Conservation (phyloP, 2,113 vertebrate species). For the Microcebus jonahi region DNA sequence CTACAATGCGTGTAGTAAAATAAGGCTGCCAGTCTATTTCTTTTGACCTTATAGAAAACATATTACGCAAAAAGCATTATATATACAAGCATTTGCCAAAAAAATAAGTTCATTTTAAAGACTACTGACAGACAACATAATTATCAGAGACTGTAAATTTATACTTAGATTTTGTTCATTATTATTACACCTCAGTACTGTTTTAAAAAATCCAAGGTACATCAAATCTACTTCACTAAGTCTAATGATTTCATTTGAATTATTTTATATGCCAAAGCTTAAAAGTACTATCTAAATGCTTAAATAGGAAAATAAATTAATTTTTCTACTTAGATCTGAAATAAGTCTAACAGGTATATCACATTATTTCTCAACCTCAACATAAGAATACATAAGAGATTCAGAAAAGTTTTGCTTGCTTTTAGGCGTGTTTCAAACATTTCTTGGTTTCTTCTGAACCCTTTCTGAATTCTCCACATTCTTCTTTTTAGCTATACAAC, state of each 20-base stretch:
- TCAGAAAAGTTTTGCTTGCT: background rate
- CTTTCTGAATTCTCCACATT: constrained; percentile 49
- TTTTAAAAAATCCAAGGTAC: background rate
- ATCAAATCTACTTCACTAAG: constrained; percentile 22
- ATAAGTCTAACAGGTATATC: background rate
- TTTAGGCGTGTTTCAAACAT: background rate
- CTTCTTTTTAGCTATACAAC: background rate
- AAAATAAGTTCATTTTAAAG: constrained; percentile 45
- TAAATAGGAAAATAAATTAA: background rate
- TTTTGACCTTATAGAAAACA: constrained; percentile 92
- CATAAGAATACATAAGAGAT: background rate
- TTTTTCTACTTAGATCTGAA: constrained; percentile 40
- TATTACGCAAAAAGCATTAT: constrained; percentile 35
- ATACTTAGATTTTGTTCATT: background rate
- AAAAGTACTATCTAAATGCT: constrained; percentile 3
- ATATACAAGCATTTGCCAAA: background rate
- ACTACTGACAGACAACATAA: background rate
- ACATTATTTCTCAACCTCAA: background rate
- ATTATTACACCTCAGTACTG: constrained; percentile 17
- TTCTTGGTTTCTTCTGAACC: background rate
- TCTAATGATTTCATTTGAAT: constrained; percentile 12
- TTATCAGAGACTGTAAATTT: background rate
- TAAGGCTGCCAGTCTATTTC: constrained; percentile 99
- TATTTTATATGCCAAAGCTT: background rate
- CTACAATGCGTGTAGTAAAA: constrained; percentile 98